Evolutionary conservation across 2,888 invertebrate species (phyloP).

Genomic region (Drosophila ochracea): DNA sequence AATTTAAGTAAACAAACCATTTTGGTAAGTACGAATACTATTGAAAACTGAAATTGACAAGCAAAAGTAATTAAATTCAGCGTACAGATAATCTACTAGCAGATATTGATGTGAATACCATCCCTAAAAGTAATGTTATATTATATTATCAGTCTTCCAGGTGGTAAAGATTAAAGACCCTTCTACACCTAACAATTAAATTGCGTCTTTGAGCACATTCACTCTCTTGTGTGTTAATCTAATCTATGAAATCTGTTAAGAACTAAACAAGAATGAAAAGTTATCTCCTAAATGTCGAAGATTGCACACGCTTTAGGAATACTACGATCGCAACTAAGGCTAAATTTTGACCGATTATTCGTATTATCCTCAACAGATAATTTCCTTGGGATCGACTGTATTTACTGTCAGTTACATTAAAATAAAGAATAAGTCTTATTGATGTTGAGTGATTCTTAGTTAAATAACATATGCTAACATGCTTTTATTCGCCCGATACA

Average conservation of each 20-base stretch:
- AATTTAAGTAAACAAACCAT: not conserved
- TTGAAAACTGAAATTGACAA: not conserved
- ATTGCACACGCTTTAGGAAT: not conserved
- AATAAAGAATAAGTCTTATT: not conserved
- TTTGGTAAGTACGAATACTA: not conserved
- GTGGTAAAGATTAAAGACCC: not conserved
- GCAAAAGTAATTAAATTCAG: not conserved
- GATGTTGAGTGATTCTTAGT: not conserved
- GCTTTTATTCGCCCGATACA: not conserved
- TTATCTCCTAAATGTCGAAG: not conserved
- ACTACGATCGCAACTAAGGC: not conserved
- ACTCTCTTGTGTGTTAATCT: slow-evolving; percentile 1
- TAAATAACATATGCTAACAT: not conserved
- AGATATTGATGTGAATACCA: not conserved
- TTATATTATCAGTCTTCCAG: not conserved
- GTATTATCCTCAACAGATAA: not conserved
- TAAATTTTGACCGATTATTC: not conserved
- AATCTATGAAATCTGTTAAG: slow-evolving; percentile 1
- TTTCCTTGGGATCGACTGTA: not conserved
- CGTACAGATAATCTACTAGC: not conserved
- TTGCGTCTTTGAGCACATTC: not conserved
- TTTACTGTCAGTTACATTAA: not conserved
- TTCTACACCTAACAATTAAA: not conserved
- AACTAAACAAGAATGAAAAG: not conserved
- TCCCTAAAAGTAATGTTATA: not conserved